Conservation (phyloP, 2,797 vertebrate genomes). For the Hypotaenidia philippensis region DNA sequence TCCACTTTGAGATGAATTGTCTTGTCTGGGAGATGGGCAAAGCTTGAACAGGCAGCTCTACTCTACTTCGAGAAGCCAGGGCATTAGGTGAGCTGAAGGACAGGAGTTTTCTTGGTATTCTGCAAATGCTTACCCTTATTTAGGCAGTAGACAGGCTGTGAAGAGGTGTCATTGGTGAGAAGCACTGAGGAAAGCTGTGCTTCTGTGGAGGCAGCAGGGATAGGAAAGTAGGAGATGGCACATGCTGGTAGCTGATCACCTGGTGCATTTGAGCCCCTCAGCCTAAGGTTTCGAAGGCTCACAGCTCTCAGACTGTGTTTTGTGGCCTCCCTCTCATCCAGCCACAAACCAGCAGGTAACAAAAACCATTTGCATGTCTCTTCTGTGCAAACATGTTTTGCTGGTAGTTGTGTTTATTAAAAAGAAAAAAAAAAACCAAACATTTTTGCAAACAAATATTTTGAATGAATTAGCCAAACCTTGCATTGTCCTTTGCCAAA, state of each 20-base stretch:
- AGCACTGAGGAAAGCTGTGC: background rate
- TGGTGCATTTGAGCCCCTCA: background rate
- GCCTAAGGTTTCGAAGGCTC: rapidly evolving
- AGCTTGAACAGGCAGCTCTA: background rate
- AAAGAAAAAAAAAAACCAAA: background rate
- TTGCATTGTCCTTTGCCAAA: background rate
- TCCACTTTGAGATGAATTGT: background rate
- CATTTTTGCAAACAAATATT: background rate
- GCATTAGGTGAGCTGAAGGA: background rate
- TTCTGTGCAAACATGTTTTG: background rate
- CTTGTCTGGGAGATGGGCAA: background rate
- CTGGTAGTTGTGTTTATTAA: background rate
- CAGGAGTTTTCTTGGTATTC: background rate
- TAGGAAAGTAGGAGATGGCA: background rate
- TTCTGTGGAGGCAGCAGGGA: background rate
- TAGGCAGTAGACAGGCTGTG: background rate
- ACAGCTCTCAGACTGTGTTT: background rate
- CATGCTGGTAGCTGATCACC: background rate
- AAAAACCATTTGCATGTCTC: background rate
- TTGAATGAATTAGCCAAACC: background rate
- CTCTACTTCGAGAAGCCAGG: rapidly evolving
- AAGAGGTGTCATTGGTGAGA: background rate
- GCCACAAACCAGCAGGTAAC: background rate
- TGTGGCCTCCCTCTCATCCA: background rate
- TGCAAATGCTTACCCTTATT: background rate